Evolutionary conservation across 2,113 vertebrate genomes (phyloP).

Genomic region (Lanius collurio): DNA sequence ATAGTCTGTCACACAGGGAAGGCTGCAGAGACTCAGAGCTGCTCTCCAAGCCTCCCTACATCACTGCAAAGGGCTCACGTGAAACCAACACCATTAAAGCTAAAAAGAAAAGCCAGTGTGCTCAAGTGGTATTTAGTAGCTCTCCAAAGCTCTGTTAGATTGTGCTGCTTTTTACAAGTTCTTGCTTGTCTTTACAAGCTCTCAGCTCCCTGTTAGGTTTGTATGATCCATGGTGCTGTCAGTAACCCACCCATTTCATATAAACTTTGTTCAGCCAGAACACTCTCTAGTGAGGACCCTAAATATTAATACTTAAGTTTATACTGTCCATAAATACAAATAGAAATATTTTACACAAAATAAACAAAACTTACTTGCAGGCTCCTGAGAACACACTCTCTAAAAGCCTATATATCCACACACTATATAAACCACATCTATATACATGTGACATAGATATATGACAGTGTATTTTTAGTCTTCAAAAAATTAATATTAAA

Average conservation of each 20-base stretch:
- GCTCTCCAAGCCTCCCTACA: not conserved
- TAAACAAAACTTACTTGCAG: not conserved
- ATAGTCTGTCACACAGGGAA: not conserved
- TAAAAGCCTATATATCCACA: not conserved
- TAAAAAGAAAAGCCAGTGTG: not conserved
- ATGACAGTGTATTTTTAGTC: not conserved
- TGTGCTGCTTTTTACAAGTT: not conserved
- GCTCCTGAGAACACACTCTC: not conserved
- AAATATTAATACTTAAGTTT: not conserved
- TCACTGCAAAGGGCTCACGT: not conserved
- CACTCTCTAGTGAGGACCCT: not conserved
- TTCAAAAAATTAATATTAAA: not conserved
- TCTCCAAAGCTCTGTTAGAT: not conserved
- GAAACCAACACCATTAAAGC: not conserved
- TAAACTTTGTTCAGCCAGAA: not conserved
- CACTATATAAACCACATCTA: not conserved
- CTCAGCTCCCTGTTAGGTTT: not conserved
- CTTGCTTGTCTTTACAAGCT: not conserved
- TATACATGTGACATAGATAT: not conserved
- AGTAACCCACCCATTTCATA: not conserved
- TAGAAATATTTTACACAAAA: not conserved
- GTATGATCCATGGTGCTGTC: not conserved
- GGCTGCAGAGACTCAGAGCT: not conserved
- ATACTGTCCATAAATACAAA: not conserved
- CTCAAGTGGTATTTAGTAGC: not conserved